Percentiles rank a stretch among this genome's conserved stretches.
Conservation (phyloP, 2,888 invertebrate genomes). For the Aphidoletes aphidimyza region DNA sequence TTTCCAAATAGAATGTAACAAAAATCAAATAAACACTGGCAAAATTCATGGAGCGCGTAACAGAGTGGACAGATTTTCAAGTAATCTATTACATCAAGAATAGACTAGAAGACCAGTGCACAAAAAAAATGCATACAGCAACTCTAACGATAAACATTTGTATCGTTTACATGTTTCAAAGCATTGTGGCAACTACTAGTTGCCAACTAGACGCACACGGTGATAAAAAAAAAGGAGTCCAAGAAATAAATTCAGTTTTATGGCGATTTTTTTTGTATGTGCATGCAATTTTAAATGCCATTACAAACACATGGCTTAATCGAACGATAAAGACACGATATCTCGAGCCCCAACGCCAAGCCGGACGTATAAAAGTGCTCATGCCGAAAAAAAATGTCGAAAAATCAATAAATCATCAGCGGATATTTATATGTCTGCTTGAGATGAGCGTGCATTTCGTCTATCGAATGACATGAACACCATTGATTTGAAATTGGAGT, state of each 20-base stretch:
- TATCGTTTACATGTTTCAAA: background rate
- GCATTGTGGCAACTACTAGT: no score
- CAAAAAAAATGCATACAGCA: background rate
- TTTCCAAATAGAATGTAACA: no score
- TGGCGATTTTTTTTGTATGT: background rate
- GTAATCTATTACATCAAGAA: background rate
- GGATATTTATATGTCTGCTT: constrained; percentile 10
- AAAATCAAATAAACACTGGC: background rate
- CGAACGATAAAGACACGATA: background rate
- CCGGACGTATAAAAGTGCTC: background rate
- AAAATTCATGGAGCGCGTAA: background rate
- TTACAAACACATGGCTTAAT: constrained; percentile 25
- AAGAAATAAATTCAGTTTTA: constrained; percentile 23
- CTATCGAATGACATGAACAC: background rate
- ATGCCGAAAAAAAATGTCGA: background rate
- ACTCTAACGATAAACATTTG: background rate
- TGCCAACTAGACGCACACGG: background rate
- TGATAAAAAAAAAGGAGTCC: background rate
- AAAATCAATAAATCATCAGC: background rate
- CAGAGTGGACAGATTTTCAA: background rate
- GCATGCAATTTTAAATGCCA: constrained; percentile 14
- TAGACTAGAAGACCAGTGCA: background rate
- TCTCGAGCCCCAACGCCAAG: background rate
- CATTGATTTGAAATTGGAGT: no score
- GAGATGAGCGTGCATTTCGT: background rate